These are phyloP conservation scores for Oreochromis aureus DNA, from an alignment of 2,113 vertebrate species.

Conservation along the genomic window DNA sequence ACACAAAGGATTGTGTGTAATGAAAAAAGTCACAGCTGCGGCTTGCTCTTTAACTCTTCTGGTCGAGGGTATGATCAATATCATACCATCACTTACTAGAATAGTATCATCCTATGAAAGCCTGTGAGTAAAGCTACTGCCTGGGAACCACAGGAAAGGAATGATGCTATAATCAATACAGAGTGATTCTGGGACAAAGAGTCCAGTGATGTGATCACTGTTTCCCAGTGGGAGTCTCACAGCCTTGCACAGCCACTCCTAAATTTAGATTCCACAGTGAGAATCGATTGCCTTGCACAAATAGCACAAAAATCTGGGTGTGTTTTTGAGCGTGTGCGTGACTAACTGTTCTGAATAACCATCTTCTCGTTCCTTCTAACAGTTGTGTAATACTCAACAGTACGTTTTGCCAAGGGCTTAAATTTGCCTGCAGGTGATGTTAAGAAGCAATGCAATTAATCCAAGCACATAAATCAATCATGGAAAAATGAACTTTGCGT, in stretches of 20 bases:
- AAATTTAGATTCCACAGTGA: slow-evolving; percentile 43
- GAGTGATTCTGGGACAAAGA: slow-evolving; percentile 47
- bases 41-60: background rate
- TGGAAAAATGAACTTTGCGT: background rate
- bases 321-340: background rate
- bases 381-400: background rate
- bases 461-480: background rate
- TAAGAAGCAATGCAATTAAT: background rate
- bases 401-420: background rate
- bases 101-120: background rate
- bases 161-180: slow-evolving; percentile 46
- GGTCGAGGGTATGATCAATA: slow-evolving; percentile 3
- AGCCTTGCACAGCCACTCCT: slow-evolving; percentile 9
- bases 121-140: background rate
- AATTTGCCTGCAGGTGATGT: background rate
- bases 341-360: background rate
- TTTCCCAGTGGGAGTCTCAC: background rate
- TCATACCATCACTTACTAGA: slow-evolving; percentile 1
- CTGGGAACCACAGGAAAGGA: background rate
- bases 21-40: background rate
- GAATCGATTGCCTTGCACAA: slow-evolving; percentile 28
- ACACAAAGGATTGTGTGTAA: background rate
- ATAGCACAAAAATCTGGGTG: background rate
- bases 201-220: slow-evolving; percentile 5
- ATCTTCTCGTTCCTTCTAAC: background rate